Evolutionary conservation across 2,888 invertebrate genomes (phyloP).

Genomic region (Zhuqinia jingwanae): DNA sequence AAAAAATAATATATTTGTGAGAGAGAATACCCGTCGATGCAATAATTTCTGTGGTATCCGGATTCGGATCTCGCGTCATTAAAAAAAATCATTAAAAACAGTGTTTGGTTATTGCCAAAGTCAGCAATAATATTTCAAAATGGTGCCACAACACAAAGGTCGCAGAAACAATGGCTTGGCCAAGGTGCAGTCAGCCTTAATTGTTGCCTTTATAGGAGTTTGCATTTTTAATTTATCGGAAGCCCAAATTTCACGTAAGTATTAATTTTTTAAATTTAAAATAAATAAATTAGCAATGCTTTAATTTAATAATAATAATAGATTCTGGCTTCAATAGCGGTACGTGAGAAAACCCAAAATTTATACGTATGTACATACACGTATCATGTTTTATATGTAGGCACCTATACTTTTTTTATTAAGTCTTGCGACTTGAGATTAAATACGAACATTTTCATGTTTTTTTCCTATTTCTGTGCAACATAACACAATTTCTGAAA

Average conservation of each 20-base stretch:
- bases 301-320: too few relatives aligned
- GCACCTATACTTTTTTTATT: too few relatives aligned
- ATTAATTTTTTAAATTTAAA: not conserved
- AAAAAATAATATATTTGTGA: too few relatives aligned
- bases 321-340: too few relatives aligned
- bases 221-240: constrained; percentile 39
- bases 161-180: not conserved
- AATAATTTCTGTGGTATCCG: not conserved
- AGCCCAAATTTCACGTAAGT: constrained; percentile 61
- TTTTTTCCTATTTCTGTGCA: too few relatives aligned
- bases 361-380: too few relatives aligned
- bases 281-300: not conserved
- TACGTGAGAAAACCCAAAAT: too few relatives aligned
- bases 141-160: not conserved
- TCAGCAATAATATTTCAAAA: not conserved
- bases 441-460: not conserved
- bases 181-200: not conserved
- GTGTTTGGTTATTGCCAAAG: not conserved
- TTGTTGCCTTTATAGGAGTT: not conserved
- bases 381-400: too few relatives aligned
- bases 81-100: not conserved
- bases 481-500: too few relatives aligned
- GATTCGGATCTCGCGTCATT: not conserved
- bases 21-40: not conserved
- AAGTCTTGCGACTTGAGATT: too few relatives aligned